Evolutionary conservation across 2,113 vertebrate genomes (phyloP), one percentile per base, ranked within the genome.

Genomic region (Oophaga pumilio): DNA sequence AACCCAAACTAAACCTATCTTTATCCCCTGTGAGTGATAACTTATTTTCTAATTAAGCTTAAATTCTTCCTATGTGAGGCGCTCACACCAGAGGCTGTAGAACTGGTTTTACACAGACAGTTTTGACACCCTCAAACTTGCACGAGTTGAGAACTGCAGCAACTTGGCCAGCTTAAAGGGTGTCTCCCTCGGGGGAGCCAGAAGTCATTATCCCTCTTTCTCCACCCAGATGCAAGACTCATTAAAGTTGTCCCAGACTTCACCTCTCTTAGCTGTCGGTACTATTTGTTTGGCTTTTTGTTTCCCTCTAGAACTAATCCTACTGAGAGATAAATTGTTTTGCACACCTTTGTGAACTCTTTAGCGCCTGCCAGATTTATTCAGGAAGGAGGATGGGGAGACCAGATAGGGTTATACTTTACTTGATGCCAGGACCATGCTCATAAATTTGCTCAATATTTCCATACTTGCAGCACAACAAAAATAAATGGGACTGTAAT

Each of bases 241-340:
- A 88, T 88, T 88, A 88, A 88, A 88, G 69, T 88, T 88, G 86
- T 88, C 86, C 86, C 86, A 88, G 86, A 88, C 86, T 88, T 88
- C 86, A 88, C 86, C 86, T 76, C 52, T 88, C 49, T 24, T 59
- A 87, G 86, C 86, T 87, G 79, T 82, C 64, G 50, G 76, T 76
- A 64, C 86, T 83, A 71, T 88, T 88, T 88, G 71, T 83, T 83
- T 88, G 71, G 69, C 69, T 88, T 83, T 82, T 83, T 82, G 79
- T 76, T 82, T 88, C 66, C 52, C 57, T 83, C 43, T 76, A 60
- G 52, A 82, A 49, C 68, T 87, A 87, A 87, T 87, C 86, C 86
- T 66, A n/a, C 80, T 83, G 33, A 76, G 80, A 83, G 86, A 88
- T 88, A 88, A 88, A 88, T 88, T 66, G 86, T 83, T 82, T 50